Conservation (phyloP, 2,888 invertebrate species). For the Villa cingulata region DNA sequence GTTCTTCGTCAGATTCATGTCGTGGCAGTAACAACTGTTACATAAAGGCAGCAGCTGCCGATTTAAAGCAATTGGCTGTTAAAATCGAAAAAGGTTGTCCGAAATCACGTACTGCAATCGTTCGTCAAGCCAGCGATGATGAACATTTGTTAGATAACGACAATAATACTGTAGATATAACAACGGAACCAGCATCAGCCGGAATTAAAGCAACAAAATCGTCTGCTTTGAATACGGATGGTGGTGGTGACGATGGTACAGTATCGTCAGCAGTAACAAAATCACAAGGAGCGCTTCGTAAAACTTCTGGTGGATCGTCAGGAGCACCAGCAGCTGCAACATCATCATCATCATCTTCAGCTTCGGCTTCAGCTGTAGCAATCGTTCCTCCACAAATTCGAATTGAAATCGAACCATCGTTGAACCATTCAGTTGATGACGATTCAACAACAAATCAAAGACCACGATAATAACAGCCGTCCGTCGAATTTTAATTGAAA, state of each 20-base stretch:
- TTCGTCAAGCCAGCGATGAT: conserved; percentile 10
- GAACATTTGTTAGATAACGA: conserved; percentile 8
- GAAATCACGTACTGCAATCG: conserved; percentile 6
- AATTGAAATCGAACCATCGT: background rate
- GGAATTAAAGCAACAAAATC: background rate
- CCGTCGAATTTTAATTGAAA: too few species aligned
- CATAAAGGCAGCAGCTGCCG: conserved; percentile 9
- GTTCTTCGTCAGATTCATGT: conserved; percentile 27
- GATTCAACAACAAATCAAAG: background rate
- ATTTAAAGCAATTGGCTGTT: conserved; percentile 6
- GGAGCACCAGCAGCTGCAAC: background rate
- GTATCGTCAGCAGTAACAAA: background rate
- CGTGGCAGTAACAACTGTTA: conserved; percentile 26
- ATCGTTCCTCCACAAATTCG: background rate
- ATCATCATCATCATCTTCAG: too few species aligned
- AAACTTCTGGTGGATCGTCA: too few species aligned
- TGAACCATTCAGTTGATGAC: background rate
- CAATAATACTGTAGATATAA: background rate
- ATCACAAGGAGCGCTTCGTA: too few species aligned
- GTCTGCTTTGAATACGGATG: background rate
- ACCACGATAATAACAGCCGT: background rate
- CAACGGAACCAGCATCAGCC: background rate
- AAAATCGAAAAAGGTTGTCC: conserved; percentile 12
- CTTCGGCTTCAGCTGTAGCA: too few species aligned
- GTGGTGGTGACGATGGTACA: background rate